Evolutionary conservation across 2,888 invertebrate genomes (phyloP), one percentile per base, ranked within the genome.

Genomic region (Synergus gifuensis): DNA sequence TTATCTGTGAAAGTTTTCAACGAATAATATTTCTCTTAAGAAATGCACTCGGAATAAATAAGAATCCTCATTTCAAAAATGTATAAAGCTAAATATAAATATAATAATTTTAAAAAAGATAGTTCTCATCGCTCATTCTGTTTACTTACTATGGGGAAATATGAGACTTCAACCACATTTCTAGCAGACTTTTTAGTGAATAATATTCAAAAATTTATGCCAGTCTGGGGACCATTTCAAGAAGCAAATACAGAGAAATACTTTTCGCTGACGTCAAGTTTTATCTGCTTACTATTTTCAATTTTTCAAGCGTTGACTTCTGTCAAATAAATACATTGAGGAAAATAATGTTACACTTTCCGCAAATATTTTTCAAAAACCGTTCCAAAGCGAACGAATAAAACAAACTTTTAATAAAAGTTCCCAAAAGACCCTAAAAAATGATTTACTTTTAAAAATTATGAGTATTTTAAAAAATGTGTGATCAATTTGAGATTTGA

Each of bases 171-270:
- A 42, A 60, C 42, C 40, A 66, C 18, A 40, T 66, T 66, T 66
- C n/a, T n/a, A n/a, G 40, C 7, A 66, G 42, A 66, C n/a, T 42
- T 66, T 11, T 18, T 42, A 66, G 42, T 4, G 40, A 66, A 66
- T 40, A 66, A 66, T 66, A 18, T 66, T 66, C 4, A 0, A 66
- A 40, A 66, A 66, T 66, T 42, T 66, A 66, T 66, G 40, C n/a
- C 18, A 66, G 66, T 42, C 66, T 42, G 42, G 66, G 40, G 66
- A 66, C 42, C 12, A 18, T 42, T 42, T 66, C n/a, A 42, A 42
- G 42, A 14, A n/a, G n/a, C 9, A n/a, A 42, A 42, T 66, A 36
- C 9, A 42, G 4, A 18, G 16, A 40, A 42, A 66, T 40, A 64
- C n/a, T 66, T 42, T 66, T 40, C 22, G 3, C 60, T 28, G 60